These are phyloP conservation scores for Rhinolophus ferrumequinum DNA, from an alignment of 2,113 vertebrate genomes.

Conservation along the genomic window DNA sequence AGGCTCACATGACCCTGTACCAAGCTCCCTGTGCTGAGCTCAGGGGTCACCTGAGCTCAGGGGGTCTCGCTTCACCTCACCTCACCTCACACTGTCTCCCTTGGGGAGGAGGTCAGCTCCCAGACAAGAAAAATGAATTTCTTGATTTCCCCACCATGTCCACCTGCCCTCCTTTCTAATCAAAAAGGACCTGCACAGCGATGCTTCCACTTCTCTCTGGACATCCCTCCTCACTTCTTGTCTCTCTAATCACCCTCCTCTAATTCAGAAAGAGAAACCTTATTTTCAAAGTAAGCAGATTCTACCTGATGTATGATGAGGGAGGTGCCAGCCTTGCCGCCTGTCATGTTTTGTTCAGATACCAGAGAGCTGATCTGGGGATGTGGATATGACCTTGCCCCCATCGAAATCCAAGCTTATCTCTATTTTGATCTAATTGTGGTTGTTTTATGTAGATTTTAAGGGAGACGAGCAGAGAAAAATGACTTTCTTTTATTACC, in stretches of 20 bases:
- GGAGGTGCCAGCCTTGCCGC: too few species aligned
- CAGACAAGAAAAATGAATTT: background rate
- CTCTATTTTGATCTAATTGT: background rate
- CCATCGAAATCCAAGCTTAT: background rate
- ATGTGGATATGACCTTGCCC: background rate
- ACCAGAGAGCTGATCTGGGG: too few species aligned
- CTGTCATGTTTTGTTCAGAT: background rate
- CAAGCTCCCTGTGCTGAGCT: background rate
- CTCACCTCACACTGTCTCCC: background rate
- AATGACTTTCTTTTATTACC: background rate
- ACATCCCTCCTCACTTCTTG: background rate
- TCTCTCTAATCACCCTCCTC: background rate
- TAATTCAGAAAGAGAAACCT: background rate
- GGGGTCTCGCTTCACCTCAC: too few species aligned
- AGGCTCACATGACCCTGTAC: rapidly evolving
- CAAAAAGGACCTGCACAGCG: too few species aligned
- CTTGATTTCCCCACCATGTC: background rate
- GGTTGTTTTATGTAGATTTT: background rate
- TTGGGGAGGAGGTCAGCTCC: background rate
- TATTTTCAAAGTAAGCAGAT: background rate
- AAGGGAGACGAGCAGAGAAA: background rate
- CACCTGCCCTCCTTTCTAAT: background rate
- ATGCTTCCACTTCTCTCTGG: background rate
- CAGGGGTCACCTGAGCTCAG: background rate
- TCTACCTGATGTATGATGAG: background rate